These are phyloP conservation scores for Hoplodrina blanda DNA, from an alignment of 2,888 invertebrate species.

Conservation along the genomic window DNA sequence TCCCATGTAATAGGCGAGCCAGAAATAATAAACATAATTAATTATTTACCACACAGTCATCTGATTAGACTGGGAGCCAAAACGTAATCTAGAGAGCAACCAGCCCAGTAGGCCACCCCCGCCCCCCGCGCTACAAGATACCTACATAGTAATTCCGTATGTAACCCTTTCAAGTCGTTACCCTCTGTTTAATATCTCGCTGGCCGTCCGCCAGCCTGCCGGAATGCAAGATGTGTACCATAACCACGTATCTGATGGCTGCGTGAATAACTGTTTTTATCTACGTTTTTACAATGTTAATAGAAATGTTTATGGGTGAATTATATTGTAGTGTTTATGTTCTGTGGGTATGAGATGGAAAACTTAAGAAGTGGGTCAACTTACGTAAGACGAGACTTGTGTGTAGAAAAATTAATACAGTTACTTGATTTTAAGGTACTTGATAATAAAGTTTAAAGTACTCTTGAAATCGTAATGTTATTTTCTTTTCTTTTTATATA, in stretches of 20 bases:
- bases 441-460: too few relatives aligned
- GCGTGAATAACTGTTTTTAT: constrained; percentile 24
- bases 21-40: constrained; percentile 13
- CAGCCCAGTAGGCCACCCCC: too few relatives aligned
- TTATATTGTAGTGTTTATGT: constrained; percentile 14
- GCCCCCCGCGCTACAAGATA: too few relatives aligned
- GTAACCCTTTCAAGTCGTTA: constrained; percentile 61
- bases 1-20: too few relatives aligned
- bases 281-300: constrained; percentile 19
- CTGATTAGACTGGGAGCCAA: not conserved
- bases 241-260: constrained; percentile 43
- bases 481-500: too few relatives aligned
- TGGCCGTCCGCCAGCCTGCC: constrained; percentile 51
- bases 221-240: constrained; percentile 24
- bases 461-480: too few relatives aligned
- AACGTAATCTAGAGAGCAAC: not conserved
- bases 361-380: too few relatives aligned
- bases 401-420: too few relatives aligned
- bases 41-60: not conserved
- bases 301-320: constrained; percentile 1
- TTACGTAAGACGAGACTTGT: too few relatives aligned
- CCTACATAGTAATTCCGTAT: constrained; percentile 19
- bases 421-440: too few relatives aligned
- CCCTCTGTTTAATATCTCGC: constrained; percentile 49
- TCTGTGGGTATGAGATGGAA: not conserved